Evolutionary conservation across 2,113 vertebrate species (phyloP), one percentile per base, ranked within the genome.

Genomic region (Eclectus roratus): DNA sequence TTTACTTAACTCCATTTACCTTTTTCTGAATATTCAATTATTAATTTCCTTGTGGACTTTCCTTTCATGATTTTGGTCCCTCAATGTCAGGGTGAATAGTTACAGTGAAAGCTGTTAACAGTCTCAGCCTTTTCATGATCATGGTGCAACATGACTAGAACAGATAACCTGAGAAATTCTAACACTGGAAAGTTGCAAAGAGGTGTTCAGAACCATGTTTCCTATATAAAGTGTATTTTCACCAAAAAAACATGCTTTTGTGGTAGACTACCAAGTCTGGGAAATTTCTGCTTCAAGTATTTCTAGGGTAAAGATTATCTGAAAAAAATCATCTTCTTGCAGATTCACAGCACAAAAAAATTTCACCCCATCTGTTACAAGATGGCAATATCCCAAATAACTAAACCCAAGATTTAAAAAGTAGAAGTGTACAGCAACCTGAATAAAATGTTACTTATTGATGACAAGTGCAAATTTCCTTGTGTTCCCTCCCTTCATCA

Each of bases 1-100:
- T 96, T 96, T 94, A 93, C 71, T 95, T 91, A 95, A 93, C 71
- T 93, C 66, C 63, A 77, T 94, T 95, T 95, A 94, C 87, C 85
- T 58, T 89, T 89, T 92, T 58, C 89, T 91, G 74, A 95, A 95
- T 85, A 58, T 73, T 96, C 69, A 94, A 93, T 97, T 96, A 91
- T 96, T 94, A 95, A 94, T 96, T 89, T 95, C 84, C 89, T 92
- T 69, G 68, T 85, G 87, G 87, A 91, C 84, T 93, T 94, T 82
- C n/a, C 68, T 92, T 84, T 89, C 76, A 92, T 46, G 74, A 88
- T 94, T 94, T 91, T 76, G 44, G 41, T 95, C 78, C 78, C 89
- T 94, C 1, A 14, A 85, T 87, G 78, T 94, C 81, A 94, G 61
- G 37, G 85, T 89, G 74, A 91, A 94, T 92, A 94, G 92, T 87